Base-by-base conservation (phyloP, 2,888 invertebrate genomes). In the Spisula subtruncata region DNA sequence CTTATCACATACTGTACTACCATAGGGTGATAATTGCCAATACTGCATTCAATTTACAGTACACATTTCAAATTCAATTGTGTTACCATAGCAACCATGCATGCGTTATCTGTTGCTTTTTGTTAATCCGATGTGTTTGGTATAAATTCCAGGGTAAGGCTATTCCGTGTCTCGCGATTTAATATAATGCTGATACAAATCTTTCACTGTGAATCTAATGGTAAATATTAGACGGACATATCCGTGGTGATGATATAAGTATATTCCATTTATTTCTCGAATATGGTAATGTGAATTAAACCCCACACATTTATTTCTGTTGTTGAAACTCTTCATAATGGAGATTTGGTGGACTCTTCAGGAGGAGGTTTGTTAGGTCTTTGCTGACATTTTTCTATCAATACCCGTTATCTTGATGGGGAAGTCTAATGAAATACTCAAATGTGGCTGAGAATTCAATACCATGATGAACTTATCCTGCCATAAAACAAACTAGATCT, bases 401-500 rank as follows among this genome's bases (percentile, higher is more conserved):
- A 35, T 32, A 75, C 75, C 14, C 8, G 29, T 8, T 75, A 75
- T 75, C 32, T 66, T 32, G 75, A 32, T 75, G 35, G 14, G 75
- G 32, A 75, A 75, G 75, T 32, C 75, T 32, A 32, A 75, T 75
- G 75, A 12, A 75, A 4, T 75, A 75, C 75, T 16, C 75, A 32
- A 75, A 75, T 75, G 75, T 75, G 32, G 75, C 16, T 0, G 32
- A 75, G 75, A 75, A 75, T 35, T 75, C 75, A 32, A 75, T n/a
- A 32, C 75, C 60, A 25, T 66, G 60, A 25, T 16, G 51, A 51
- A 60, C 8, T 60, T 14, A 18, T 75, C 75, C 75, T 75, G 75
- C 35, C 75, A 75, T 75, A 18, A 75, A 75, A 75, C 35, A 75
- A 75, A 75, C 75, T 32, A 51, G 16, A 12, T 16, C 51, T 41